Conservation (phyloP, 2,113 vertebrate species). For the human (Homo sapiens) region DNA sequence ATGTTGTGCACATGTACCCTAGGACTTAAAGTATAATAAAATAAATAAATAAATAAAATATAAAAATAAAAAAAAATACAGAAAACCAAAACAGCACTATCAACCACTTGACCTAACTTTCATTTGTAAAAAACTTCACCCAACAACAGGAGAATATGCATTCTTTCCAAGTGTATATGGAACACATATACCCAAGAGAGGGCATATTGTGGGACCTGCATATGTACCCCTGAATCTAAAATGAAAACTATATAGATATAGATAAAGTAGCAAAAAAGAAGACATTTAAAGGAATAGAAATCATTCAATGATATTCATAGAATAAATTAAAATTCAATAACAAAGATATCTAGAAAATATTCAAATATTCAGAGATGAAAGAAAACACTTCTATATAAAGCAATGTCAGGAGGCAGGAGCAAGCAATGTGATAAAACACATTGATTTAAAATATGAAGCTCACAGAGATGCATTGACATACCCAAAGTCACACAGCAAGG, state of each 20-base stretch:
- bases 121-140: neutral
- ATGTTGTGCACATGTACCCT: too few relatives aligned
- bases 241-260: too few relatives aligned
- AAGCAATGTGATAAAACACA: constrained; percentile 7
- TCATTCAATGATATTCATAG: neutral
- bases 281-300: neutral
- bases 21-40: too few relatives aligned
- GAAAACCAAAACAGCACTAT: neutral
- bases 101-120: neutral
- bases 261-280: neutral
- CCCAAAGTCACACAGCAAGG: neutral
- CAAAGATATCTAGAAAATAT: neutral
- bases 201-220: neutral
- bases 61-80: neutral
- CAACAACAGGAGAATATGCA: neutral
- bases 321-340: neutral
- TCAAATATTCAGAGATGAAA: neutral
- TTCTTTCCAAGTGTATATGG: neutral
- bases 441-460: neutral
- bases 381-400: neutral
- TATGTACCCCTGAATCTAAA: too few relatives aligned
- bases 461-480: neutral
- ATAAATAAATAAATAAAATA: too few relatives aligned
- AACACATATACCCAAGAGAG: neutral
- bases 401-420: neutral